Conservation (phyloP, 1,140 invertebrate genomes). For the Pachypeltis micranthus region DNA sequence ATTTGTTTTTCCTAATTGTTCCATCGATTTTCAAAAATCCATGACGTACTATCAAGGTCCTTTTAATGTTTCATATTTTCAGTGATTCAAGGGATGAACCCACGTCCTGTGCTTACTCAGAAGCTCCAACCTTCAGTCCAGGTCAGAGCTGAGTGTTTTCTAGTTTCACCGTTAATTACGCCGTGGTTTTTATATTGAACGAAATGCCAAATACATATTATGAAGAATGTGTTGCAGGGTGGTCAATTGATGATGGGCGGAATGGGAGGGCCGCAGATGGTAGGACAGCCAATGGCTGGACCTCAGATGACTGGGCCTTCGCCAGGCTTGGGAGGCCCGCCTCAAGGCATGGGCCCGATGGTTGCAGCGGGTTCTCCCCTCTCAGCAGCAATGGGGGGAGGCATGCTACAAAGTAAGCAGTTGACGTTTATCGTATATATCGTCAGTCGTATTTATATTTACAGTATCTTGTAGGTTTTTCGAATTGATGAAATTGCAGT, state of each 20-base stretch:
- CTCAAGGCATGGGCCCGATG: conserved; percentile 9
- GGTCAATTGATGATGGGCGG: conserved; percentile 34
- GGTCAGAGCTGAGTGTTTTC: conserved; percentile 19
- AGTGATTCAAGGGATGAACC: conserved; percentile 48
- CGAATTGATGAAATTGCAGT: no score
- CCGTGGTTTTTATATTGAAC: no score
- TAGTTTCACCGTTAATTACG: no score
- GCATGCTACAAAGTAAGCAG: not conserved
- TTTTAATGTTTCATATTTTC: conserved; percentile 10
- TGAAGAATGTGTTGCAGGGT: conserved; percentile 23
- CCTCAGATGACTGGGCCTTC: not conserved
- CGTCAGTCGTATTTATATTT: no score
- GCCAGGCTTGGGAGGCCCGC: not conserved
- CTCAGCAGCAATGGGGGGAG: conserved; percentile 1
- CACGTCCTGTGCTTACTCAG: conserved; percentile 39
- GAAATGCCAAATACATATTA: no score
- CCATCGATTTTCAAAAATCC: no score
- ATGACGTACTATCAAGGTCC: not conserved
- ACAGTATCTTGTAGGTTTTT: no score
- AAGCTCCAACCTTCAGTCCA: conserved; percentile 26
- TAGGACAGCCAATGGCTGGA: not conserved
- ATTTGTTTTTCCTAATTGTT: no score
- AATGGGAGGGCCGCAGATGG: conserved; percentile 12
- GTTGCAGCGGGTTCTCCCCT: not conserved
- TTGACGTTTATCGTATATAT: no score